A percentile compares a stretch with the other conserved stretches of the same genome.
phyloP scores from a whole-genome alignment of 2,113 vertebrate species.

The Deroptyus accipitrinus region DNA sequence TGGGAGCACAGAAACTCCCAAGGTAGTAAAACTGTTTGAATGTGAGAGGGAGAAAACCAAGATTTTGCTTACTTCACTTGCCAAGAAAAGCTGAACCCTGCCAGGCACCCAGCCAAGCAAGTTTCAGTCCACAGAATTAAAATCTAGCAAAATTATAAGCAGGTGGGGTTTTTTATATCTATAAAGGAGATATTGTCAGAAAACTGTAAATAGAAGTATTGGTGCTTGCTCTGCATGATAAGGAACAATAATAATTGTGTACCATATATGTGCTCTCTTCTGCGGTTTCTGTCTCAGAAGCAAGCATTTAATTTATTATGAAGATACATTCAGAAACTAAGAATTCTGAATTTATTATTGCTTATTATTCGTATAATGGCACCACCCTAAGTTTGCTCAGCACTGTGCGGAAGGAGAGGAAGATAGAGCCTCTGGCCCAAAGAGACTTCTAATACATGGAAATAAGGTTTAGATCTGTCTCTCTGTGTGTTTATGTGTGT shows the following conservation, averaged over 20 bases:
- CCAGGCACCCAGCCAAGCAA: not conserved
- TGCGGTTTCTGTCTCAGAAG: not conserved
- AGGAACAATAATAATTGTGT: not conserved
- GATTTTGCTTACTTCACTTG: not conserved
- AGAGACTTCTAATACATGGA: constrained; percentile 49
- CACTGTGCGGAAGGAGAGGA: not conserved
- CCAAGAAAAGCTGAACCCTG: not conserved
- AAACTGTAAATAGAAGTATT: not conserved
- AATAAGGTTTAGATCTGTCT: constrained; percentile 26
- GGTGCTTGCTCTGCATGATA: not conserved
- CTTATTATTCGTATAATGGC: constrained; percentile 47
- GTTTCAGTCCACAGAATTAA: not conserved
- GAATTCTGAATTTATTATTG: constrained; percentile 14
- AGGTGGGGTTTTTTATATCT: not conserved
- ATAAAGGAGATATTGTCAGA: not conserved
- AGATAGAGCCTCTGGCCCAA: constrained; percentile 28
- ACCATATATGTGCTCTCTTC: not conserved
- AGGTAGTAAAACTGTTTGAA: not conserved
- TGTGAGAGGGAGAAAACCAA: not conserved
- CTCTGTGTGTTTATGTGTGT: not conserved
- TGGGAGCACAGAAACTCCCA: not conserved
- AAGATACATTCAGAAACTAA: not conserved
- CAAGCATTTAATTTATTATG: not conserved
- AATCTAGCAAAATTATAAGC: not conserved
- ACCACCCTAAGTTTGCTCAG: constrained; percentile 4